Conservation (phyloP, 1,140 invertebrate species). For the Chlorops oryzae region DNA sequence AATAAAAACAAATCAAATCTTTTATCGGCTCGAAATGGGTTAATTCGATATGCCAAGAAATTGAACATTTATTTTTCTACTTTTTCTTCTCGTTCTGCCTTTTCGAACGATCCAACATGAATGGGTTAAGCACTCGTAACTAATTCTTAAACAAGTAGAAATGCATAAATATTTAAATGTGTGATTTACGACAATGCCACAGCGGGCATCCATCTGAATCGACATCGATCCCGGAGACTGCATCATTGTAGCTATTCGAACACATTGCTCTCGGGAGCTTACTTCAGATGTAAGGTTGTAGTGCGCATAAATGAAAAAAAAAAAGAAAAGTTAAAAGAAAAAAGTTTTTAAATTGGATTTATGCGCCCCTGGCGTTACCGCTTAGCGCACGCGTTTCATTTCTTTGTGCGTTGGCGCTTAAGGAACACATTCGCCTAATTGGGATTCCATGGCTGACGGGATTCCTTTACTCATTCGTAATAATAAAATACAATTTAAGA, state of each 20-base stretch:
- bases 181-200: slow-evolving; percentile 48
- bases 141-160: slow-evolving; percentile 48
- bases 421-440: slow-evolving; percentile 6
- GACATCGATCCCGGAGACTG: not conserved
- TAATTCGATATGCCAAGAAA: not conserved
- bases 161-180: slow-evolving; percentile 49
- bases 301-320: slow-evolving; percentile 4
- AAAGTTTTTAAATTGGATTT: slow-evolving; percentile 46
- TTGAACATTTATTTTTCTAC: not conserved
- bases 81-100: slow-evolving; percentile 22
- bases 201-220: slow-evolving; percentile 20
- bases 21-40: not conserved
- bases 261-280: no score
- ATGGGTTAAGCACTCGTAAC: slow-evolving; percentile 20
- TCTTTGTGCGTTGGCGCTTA: slow-evolving; percentile 13
- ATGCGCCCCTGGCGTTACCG: slow-evolving; percentile 40
- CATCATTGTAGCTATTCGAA: not conserved
- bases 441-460: not conserved
- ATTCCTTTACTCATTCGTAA: not conserved
- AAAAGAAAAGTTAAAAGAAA: not conserved
- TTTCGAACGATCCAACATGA: slow-evolving; percentile 11
- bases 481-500: slow-evolving; percentile 43
- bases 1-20: slow-evolving; percentile 1
- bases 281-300: no score
- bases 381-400: slow-evolving; percentile 3